These are phyloP conservation scores for Apogon hyalosoma DNA, from an alignment of 2,797 vertebrate genomes.

Conservation along the genomic window DNA sequence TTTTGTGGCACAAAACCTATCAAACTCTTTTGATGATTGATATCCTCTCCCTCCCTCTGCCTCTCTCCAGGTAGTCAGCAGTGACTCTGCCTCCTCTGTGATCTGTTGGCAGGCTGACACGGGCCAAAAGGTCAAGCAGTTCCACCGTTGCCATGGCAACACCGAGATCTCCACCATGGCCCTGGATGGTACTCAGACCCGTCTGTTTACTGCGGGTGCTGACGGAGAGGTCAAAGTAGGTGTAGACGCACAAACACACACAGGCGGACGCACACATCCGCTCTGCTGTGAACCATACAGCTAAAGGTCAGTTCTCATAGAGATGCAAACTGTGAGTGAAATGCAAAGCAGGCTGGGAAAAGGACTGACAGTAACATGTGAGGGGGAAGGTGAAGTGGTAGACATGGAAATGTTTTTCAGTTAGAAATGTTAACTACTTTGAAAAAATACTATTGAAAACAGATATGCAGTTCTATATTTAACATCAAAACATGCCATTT, in stretches of 20 bases:
- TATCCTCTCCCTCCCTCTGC: constrained; percentile 8
- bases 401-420: neutral
- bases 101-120: constrained; percentile 87
- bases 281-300: neutral
- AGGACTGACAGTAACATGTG: neutral
- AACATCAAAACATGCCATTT: no score
- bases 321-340: constrained; percentile 24
- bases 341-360: neutral
- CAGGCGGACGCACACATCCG: constrained; percentile 14
- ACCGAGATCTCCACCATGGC: constrained; percentile 86
- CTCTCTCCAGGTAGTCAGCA: constrained; percentile 83
- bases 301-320: constrained; percentile 5
- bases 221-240: constrained; percentile 84
- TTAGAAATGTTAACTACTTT: no score
- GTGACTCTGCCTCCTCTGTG: constrained; percentile 83
- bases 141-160: constrained; percentile 87
- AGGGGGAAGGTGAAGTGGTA: neutral
- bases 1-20: constrained; percentile 21
- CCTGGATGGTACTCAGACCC: constrained; percentile 78
- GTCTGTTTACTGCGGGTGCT: constrained; percentile 85
- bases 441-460: no score
- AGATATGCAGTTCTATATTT: no score
- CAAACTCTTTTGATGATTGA: constrained; percentile 44
- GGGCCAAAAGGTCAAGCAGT: constrained; percentile 89
- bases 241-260: constrained; percentile 1